A percentile compares a stretch with the other conserved stretches of the same genome.
phyloP scores from a whole-genome alignment of 2,888 invertebrate genomes.

The Sceliomorpha sp. region DNA sequence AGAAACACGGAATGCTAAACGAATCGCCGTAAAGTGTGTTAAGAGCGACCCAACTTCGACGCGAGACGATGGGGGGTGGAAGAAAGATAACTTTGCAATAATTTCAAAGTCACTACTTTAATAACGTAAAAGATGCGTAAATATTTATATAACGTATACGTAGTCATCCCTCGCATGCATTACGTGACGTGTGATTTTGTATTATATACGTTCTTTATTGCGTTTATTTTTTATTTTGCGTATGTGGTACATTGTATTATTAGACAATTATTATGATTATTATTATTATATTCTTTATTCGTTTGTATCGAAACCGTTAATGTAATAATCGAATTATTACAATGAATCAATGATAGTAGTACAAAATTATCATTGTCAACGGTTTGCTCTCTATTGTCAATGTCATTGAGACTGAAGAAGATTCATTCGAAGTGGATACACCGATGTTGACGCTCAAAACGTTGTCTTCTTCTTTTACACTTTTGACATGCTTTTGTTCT shows the following conservation, averaged over 20 bases:
- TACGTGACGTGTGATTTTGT: slow-evolving; percentile 68
- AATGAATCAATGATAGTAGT: slow-evolving; percentile 21
- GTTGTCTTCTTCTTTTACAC: too few relatives aligned
- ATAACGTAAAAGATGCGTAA: slow-evolving; percentile 63
- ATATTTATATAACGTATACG: slow-evolving; percentile 72
- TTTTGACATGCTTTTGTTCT: too few relatives aligned
- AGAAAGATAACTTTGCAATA: slow-evolving; percentile 67
- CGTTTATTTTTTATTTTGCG: slow-evolving; percentile 23
- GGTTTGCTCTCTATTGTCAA: slow-evolving; percentile 8
- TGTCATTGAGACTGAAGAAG: background rate
- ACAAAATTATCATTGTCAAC: slow-evolving; percentile 36
- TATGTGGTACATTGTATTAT: background rate
- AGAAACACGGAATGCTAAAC: slow-evolving; percentile 20
- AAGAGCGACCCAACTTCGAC: slow-evolving; percentile 26
- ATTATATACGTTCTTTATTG: slow-evolving; percentile 58
- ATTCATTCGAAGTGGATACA: too few relatives aligned
- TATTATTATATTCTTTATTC: too few relatives aligned
- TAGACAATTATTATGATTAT: background rate
- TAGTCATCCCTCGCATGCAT: slow-evolving; percentile 69
- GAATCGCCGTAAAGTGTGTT: slow-evolving; percentile 30
- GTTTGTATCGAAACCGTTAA: slow-evolving; percentile 9
- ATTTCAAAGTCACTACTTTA: slow-evolving; percentile 63
- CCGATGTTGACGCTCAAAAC: too few relatives aligned
- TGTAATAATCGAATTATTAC: slow-evolving; percentile 15
- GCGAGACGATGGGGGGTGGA: slow-evolving; percentile 20